phyloP scores from a whole-genome alignment of 2,797 vertebrate species.

The Pangasius macronema region DNA sequence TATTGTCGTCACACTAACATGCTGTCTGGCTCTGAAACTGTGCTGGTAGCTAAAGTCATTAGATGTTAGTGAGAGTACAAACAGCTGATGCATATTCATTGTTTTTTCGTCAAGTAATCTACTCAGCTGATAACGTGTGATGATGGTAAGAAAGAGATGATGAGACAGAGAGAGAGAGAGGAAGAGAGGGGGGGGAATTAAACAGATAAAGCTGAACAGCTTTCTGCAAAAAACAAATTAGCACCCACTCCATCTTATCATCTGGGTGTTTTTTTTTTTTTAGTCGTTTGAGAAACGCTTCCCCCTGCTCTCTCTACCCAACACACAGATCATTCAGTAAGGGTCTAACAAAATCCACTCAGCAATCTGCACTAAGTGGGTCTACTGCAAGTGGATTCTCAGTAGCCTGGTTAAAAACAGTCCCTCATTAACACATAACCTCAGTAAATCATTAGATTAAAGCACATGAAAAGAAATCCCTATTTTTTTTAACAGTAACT shows the following conservation, averaged over 20 bases:
- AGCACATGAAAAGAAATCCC: not conserved
- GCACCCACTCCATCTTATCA: conserved; percentile 65
- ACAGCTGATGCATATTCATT: conserved; percentile 21
- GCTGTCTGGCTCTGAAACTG: conserved; percentile 40
- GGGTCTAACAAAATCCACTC: conserved; percentile 23
- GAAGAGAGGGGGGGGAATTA: conserved; percentile 65
- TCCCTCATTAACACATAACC: conserved; percentile 41
- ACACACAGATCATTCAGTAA: conserved; percentile 28
- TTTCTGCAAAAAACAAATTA: conserved; percentile 65
- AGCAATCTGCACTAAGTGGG: conserved; percentile 26
- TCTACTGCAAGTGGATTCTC: conserved; percentile 10
- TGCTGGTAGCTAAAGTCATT: conserved; percentile 51
- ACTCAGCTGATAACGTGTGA: conserved; percentile 19
- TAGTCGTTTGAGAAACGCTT: conserved; percentile 26
- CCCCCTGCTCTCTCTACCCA: not conserved
- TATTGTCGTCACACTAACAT: conserved; percentile 37
- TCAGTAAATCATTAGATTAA: conserved; percentile 30
- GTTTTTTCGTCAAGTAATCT: conserved; percentile 20
- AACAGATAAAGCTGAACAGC: conserved; percentile 65
- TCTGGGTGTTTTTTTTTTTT: conserved; percentile 42
- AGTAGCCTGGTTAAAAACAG: conserved; percentile 25
- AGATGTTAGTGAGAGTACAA: conserved; percentile 28
- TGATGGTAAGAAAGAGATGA: conserved; percentile 34
- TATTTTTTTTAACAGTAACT: not conserved
- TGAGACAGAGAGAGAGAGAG: conserved; percentile 38